Evolutionary conservation across 1,140 invertebrate genomes (phyloP), one percentile per base, ranked within the genome.

Genomic region (Chlorops oryzae): DNA sequence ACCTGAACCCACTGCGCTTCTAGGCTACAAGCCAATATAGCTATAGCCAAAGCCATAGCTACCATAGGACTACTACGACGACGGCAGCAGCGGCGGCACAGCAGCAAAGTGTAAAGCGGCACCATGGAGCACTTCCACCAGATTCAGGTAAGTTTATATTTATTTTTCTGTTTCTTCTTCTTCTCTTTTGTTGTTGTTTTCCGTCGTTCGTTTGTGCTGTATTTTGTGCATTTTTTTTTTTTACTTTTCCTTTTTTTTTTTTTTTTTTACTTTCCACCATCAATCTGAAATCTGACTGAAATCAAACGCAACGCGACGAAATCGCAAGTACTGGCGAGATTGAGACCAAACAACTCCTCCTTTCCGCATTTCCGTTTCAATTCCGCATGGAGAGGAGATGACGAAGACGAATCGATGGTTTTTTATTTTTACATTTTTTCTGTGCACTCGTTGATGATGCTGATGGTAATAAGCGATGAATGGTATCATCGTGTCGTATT

Each of bases 91-190:
- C 5, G 35, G 35, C 35, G 35, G 13, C 18, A 18, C 35, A 5
- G 18, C 35, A 38, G 18, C 35, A 15, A 38, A 6, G n/a, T 38
- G 5, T 38, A 35, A 40, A 53, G 20, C 35, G 37, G 21, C 28
- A 58, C 32, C 55, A 68, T 70, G 66, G 66, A 70, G 56, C 66
- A 70, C 56, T 70, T 70, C 65, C 66, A 70, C 66, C 66, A 70
- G 59, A 70, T 70, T 59, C 66, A 70, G 66, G 66, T 70, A 63
- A 70, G 66, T 61, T 64, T 52, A 46, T 40, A 20, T 49, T 51
- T 50, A 44, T 54, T 54, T 52, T 50, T 38, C 35, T 17, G 20
- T 23, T 18, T 27, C 50, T 54, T 51, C 24, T 34, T 23, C 20
- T 23, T 25, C 32, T 49, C 41, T 25, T 28, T 37, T 32, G 25